Conservation (phyloP, 1,140 invertebrate species). For the Zophobas atratus region DNA sequence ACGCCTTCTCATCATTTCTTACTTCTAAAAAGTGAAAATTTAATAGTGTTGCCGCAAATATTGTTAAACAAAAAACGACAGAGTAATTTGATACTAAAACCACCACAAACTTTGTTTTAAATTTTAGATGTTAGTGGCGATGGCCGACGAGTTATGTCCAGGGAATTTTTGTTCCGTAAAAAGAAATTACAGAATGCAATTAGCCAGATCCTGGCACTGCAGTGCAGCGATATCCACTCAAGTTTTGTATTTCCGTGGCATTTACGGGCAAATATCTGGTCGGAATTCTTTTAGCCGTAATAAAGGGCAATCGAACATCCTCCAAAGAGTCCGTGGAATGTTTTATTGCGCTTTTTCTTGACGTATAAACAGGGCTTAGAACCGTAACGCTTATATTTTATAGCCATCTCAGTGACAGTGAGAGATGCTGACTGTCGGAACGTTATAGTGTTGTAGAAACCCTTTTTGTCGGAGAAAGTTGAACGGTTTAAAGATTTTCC, state of each 20-base stretch:
- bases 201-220: too few species aligned
- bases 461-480: slow-evolving; percentile 56
- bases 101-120: too few species aligned
- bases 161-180: too few species aligned
- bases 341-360: slow-evolving; percentile 56
- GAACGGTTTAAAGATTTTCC: slow-evolving; percentile 51
- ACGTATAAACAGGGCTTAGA: slow-evolving; percentile 55
- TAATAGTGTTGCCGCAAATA: too few species aligned
- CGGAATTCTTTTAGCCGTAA: slow-evolving; percentile 40
- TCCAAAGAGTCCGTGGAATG: slow-evolving; percentile 47
- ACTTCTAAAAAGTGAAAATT: too few species aligned
- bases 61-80: too few species aligned
- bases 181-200: too few species aligned
- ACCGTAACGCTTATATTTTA: slow-evolving; percentile 57
- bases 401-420: slow-evolving; percentile 49
- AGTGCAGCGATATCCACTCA: not conserved
- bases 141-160: too few species aligned
- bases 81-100: too few species aligned
- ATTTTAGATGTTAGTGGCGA: too few species aligned
- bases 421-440: slow-evolving; percentile 44
- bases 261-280: slow-evolving; percentile 29
- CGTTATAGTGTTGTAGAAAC: slow-evolving; percentile 34
- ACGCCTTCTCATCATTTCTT: too few species aligned
- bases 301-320: slow-evolving; percentile 46
- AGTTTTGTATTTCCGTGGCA: slow-evolving; percentile 12